Evolutionary conservation across 1,140 invertebrate species (phyloP), one percentile per base, ranked within the genome.

Genomic region (Rhyzopertha dominica): DNA sequence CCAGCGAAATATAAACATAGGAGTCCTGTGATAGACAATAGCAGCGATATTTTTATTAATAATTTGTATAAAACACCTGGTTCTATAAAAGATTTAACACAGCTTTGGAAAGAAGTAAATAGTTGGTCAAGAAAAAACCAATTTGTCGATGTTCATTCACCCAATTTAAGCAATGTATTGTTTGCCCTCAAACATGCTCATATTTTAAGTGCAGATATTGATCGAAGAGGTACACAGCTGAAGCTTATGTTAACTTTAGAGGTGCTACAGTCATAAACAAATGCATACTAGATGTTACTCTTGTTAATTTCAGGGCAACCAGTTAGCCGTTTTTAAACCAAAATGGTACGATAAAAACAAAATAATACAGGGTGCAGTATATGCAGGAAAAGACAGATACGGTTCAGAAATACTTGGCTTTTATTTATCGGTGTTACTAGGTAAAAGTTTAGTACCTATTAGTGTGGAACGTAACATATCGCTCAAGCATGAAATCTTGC

Each of bases 331-430:
- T 28, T 95, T 95, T 58, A 97, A 96, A 70, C 93, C 93, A 17
- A 85, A 85, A 64, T 90, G 91, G 80, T 95, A 93, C 68, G 62
- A 75, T 5, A 72, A 84, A 59, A 77, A 82, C 44, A 73, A 82
- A 58, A 65, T 93, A 4, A 80, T 95, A 32, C 73, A 79, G 50
- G 91, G 87, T 2, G 73, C 77, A 24, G 85, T 92, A 7, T 94
- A 93, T 73, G 78, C 79, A 31, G 93, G 93, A 12, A 87, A 85
- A 66, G 93, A 97, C 67, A 73, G 92, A 8, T 90, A 95, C 61
- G 88, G 88, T 68, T 90, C 88, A n/a, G 93, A 97, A 77, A 84
- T 95, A n/a, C 83, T 88, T 54, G 86, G 86, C n/a, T 95, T 95
- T 71, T 90, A 94, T 70, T 72, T 95, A 45, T 85, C 84, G 32